These are phyloP conservation scores for Nipponia nippon DNA, from an alignment of 2,113 vertebrate genomes.

Conservation along the genomic window DNA sequence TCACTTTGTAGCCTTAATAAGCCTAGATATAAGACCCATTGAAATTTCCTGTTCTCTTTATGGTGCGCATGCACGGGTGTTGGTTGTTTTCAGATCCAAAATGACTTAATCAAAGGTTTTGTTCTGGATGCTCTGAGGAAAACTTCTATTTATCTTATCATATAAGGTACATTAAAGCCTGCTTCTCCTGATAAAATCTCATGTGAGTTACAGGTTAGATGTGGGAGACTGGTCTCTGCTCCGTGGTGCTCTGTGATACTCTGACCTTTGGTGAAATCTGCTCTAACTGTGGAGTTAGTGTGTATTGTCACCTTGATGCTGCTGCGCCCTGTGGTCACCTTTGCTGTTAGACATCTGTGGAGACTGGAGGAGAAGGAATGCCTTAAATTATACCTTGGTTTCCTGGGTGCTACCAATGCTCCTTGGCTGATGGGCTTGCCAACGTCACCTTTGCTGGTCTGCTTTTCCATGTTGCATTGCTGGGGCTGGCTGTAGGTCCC, in stretches of 20 bases:
- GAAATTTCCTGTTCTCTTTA: neutral
- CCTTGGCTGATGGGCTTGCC: neutral
- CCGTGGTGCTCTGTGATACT: neutral
- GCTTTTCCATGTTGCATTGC: neutral
- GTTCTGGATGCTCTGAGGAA: neutral
- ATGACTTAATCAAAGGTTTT: neutral
- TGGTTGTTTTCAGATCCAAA: neutral
- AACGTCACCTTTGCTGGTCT: neutral
- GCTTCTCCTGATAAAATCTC: neutral
- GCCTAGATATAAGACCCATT: neutral
- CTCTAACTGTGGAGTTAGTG: neutral
- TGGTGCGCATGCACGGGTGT: neutral
- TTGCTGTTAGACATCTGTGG: neutral
- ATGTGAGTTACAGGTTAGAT: neutral
- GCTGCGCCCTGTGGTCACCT: neutral
- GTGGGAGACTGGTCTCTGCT: neutral
- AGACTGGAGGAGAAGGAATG: neutral
- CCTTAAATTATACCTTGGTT: neutral
- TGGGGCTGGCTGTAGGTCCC: neutral
- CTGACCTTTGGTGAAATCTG: neutral
- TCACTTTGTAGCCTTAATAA: neutral
- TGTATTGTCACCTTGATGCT: neutral
- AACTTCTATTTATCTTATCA: neutral
- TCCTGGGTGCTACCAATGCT: neutral
- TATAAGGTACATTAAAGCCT: neutral